Evolutionary conservation across 1,140 invertebrate genomes (phyloP), one percentile per base, ranked within the genome.

Genomic region (Eciton burchellii): DNA sequence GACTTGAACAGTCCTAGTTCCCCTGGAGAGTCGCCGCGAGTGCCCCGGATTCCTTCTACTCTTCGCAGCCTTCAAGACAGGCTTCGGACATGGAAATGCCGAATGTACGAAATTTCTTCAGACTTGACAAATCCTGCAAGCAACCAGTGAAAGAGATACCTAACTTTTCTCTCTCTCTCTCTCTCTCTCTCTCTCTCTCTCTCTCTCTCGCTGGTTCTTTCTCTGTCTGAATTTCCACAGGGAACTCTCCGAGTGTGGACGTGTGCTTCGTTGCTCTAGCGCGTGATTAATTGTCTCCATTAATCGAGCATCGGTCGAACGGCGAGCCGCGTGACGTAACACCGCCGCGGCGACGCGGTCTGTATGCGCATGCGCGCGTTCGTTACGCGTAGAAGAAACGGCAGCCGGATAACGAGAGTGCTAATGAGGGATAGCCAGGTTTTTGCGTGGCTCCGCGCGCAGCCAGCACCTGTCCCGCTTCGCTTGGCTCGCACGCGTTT

Each of bases 391-490:
- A 41, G 43, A 89, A 86, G 84, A 84, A 89, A 82, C 52, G 14
- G 66, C 63, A 19, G 19, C 29, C 56, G 35, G 29, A 81, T 81
- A 90, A 89, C 83, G 76, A 90, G 90, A 91, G 91, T 91, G 91
- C 91, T 92, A 92, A 92, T 91, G 91, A 92, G 91, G 89, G 89
- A 88, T 89, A 85, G 86, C 81, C 84, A 74, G 81, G 70, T 89
- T 91, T 87, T 90, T 89, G 84, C 16, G 26, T 21, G 1, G 35
- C 76, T 71, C 26, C 16, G 2, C 41, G 45, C 45, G 56, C 57
- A 35, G 41, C 35, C 71, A 82, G 87, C 89, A 90, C 88, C 84
- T 90, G 86, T 88, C 83, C 59, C n/a, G n/a, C 54, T 81, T 63
- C 72, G 56, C 49, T 87, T 62, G 54, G 71, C 66, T n/a, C 35